Evolutionary conservation across 2,797 vertebrate genomes (phyloP), one percentile per base, ranked within the genome.

Genomic region (Choloepus didactylus): DNA sequence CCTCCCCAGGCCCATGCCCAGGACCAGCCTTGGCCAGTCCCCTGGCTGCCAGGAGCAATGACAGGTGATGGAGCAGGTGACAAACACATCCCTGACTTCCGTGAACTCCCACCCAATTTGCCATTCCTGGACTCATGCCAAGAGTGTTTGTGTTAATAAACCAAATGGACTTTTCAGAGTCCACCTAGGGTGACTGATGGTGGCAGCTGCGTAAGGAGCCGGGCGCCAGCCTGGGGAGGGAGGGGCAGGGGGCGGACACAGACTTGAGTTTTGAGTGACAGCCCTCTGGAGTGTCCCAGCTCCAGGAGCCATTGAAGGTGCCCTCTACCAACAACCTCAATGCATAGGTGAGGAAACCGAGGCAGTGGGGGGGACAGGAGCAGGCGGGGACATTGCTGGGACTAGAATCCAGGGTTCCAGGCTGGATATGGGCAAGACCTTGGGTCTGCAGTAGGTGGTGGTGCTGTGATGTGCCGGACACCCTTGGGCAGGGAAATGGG

Each of bases 101-200:
- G 29, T 97, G 96, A 97, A 97, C 96, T 96, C 95, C 91, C 94
- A 96, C 96, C 89, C 92, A 96, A 97, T 98, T 95, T 97, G 92
- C 91, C 6, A 12, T 72, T 93, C 64, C 79, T 3, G 0, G 51
- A 49, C 94, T 89, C 16, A 23, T 38, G 96, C 97, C 97, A 95
- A 75, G 92, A 89, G 44, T 54, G 93, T 96, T 96, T 96, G 91
- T 93, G 95, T 91, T 97, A 97, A 98, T 97, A 97, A 97, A 97
- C 95, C 96, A 94, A 97, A 97, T 97, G 96, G 96, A 77, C 92
- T 89, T 84, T 29, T 31, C 92, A 46, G 90, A 80, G 85, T 69
- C 72, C 35, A 69, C 91, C 56, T 25, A 5, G 91, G 44, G 91
- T 86, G 95, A 88, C 70, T 3, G 91, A 87, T n/a, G 54, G 73